Base-by-base conservation (phyloP, 2,797 vertebrate species). In the Lepidocolaptes lacrymiger region DNA sequence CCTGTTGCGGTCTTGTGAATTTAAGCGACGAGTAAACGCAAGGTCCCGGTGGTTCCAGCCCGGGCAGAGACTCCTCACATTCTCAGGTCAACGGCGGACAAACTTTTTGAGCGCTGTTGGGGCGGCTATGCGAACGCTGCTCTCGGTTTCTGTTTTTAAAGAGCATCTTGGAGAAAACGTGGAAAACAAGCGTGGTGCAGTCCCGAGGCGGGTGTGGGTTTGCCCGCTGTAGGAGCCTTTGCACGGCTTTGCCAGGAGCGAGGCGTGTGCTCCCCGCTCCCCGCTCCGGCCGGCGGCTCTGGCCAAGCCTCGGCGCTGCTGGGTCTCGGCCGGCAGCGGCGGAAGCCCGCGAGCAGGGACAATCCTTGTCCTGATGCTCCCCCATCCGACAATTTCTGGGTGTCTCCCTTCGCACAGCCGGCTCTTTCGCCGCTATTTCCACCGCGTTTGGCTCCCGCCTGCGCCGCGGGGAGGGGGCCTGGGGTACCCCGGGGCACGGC, bases 311-410 rank as follows among this genome's bases (percentile, higher is more conserved):
- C 79, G 32, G 64, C 86, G 56, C 79, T 74, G 15, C 88, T 51
- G 83, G 75, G 39, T n/a, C 63, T 41, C 62, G 85, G 72, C 72
- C 79, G 66, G 61, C 93, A 59, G 89, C 84, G 52, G 78, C 81
- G 41, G 83, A n/a, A 87, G 58, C 89, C 91, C 81, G 32, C 4
- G 78, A 84, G 72, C 84, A 82, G 87, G 89, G 91, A 92, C 93
- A 97, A 97, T 93, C 85, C 91, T 95, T 95, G 96, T 97, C 94
- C 95, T 97, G 91, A 97, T 56, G 95, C 95, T 96, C 94, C 95
- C 95, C 95, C 96, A 84, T 97, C 94, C 39, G 94, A 96, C 95
- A 93, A 62, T 62, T 64, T 71, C 91, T 78, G 91, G 46, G 66
- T 75, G 82, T 48, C 88, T 95, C 62, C 86, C 85, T 36, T 37